phyloP scores from a whole-genome alignment of 2,797 vertebrate genomes.

The Coilia nasus region DNA sequence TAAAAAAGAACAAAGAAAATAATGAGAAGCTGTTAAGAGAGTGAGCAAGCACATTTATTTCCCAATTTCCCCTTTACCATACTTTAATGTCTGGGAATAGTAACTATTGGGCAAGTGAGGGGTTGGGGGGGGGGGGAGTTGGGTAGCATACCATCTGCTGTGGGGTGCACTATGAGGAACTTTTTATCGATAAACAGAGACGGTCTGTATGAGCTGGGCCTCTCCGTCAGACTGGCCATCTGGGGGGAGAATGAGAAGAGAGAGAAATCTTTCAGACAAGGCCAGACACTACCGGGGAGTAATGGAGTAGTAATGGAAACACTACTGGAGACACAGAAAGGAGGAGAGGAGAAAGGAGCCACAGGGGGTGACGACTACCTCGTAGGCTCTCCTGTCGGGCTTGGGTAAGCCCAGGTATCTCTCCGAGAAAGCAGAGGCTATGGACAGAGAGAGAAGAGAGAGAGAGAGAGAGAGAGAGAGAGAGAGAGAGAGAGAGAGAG shows the following conservation, averaged over 20 bases:
- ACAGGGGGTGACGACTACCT: slow-evolving; percentile 70
- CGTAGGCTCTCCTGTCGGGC: slow-evolving; percentile 86
- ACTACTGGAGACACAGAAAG: neutral
- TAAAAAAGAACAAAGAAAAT: neutral
- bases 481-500: neutral
- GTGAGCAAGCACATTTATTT: neutral
- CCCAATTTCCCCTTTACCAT: neutral
- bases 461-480: neutral
- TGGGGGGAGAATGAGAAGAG: slow-evolving; percentile 56
- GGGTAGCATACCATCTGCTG: slow-evolving; percentile 86
- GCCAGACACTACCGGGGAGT: neutral
- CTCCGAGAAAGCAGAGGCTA: slow-evolving; percentile 96
- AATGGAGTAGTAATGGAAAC: neutral
- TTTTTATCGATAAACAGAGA: slow-evolving; percentile 86
- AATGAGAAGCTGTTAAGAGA: neutral
- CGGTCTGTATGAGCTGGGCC: slow-evolving; percentile 71
- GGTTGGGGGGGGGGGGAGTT: neutral
- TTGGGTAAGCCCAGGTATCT: slow-evolving; percentile 90
- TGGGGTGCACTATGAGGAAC: slow-evolving; percentile 94
- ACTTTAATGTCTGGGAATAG: neutral
- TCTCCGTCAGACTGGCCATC: slow-evolving; percentile 81
- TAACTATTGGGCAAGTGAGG: neutral
- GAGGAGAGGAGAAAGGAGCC: too few relatives aligned
- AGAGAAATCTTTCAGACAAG: neutral
- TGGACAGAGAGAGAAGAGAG: slow-evolving; percentile 45